Evolutionary conservation across 2,113 vertebrate genomes (phyloP), one percentile per base, ranked within the genome.

Genomic region (Ciconia boyciana): DNA sequence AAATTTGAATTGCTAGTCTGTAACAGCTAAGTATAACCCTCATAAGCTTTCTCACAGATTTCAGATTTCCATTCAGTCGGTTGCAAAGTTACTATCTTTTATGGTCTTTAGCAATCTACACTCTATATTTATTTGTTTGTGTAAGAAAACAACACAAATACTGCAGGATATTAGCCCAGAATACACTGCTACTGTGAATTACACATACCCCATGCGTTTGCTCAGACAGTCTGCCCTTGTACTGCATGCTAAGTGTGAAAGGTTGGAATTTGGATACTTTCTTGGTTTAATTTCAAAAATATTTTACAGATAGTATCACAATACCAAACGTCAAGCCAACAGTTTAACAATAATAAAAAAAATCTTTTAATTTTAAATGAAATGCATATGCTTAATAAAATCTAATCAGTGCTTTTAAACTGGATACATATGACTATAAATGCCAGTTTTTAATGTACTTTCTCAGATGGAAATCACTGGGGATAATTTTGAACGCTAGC

Each of bases 341-440:
- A 61, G 78, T 49, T 93, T 87, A 91, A 95, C 70, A 87, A 83
- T 74, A 6, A 86, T 64, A 70, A 36, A 64, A 44, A 61, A 70
- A 39, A 25, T 2, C 29, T 61, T 94, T 91, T 93, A 92, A 96
- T 96, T 96, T 95, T 54, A 96, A 96, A 92, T 96, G 55, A 95
- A 85, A 83, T 57, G 70, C 94, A 84, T 88, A 77, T 95, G 94
- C 71, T 91, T 94, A 85, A 78, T 91, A 94, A 96, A 95, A 90
- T 80, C 54, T 93, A 94, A 92, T 92, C 94, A 72, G 91, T 86
- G 89, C 65, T 89, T 82, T 92, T 89, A 93, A 94, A 96, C 44
- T 96, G 87, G 89, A 83, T 82, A 49, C 81, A 94, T 66, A 84
- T 95, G 94, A 71, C 85, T 80, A 2, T 51, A 91, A 95, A 96